Percentiles rank a stretch among this genome's conserved stretches.
Conservation (phyloP, 2,797 vertebrate species). For the Falco naumanni region DNA sequence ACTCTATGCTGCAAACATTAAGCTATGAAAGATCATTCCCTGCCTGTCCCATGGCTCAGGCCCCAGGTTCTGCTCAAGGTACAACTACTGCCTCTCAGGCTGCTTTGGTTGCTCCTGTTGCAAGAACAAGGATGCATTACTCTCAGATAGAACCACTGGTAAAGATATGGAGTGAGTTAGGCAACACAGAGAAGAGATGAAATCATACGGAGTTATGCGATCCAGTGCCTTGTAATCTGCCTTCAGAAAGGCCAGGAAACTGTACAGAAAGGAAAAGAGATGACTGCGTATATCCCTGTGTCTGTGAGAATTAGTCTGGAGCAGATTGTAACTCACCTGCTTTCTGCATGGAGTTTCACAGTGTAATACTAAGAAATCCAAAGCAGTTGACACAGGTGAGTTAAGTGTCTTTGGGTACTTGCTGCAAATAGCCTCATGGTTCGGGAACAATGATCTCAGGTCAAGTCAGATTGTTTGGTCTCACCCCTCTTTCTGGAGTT, state of each 20-base stretch:
- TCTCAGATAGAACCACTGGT: background rate
- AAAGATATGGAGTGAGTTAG: background rate
- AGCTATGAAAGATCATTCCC: background rate
- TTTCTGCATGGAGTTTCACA: background rate
- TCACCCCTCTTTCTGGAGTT: background rate
- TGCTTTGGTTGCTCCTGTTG: background rate
- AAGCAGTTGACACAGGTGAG: background rate
- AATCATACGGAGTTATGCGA: background rate
- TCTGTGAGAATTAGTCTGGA: background rate
- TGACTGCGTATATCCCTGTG: too few relatives aligned
- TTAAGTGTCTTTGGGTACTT: background rate
- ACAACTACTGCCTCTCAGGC: rapidly evolving
- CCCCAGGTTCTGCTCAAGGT: background rate
- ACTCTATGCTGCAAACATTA: background rate
- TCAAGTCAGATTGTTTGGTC: background rate
- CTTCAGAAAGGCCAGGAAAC: background rate
- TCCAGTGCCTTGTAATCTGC: background rate
- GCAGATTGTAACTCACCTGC: background rate
- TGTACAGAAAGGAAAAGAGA: background rate
- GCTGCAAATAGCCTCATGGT: background rate
- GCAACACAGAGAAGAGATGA: background rate
- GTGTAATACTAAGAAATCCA: background rate
- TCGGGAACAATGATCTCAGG: background rate
- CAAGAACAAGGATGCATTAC: background rate
- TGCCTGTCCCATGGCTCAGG: background rate